Conservation (phyloP, 2,797 vertebrate genomes). For the Cercopithecus hamlyni region DNA sequence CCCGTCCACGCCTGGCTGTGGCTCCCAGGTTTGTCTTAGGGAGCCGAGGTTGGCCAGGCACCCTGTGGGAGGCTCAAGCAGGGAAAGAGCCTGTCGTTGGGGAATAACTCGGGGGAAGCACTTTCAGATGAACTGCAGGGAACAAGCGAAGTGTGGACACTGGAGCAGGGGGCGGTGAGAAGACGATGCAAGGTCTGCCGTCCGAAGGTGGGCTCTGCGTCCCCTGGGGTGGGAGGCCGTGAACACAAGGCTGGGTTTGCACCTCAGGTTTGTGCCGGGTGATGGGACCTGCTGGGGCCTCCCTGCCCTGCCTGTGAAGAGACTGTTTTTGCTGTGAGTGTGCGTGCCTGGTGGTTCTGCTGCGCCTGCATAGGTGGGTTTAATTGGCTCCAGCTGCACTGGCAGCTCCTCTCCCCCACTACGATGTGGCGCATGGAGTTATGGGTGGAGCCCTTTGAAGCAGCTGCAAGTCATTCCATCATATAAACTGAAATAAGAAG, state of each 20-base stretch:
- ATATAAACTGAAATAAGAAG: constrained; percentile 40
- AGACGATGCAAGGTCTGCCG: not conserved
- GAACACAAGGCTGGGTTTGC: fast-evolving
- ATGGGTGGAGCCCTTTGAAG: not conserved
- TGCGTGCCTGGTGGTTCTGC: not conserved
- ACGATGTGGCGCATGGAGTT: not conserved
- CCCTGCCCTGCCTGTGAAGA: not conserved
- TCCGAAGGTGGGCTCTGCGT: not conserved
- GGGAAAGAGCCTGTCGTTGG: not conserved
- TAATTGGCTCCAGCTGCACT: constrained; percentile 49
- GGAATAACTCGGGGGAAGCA: not conserved
- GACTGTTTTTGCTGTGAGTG: not conserved
- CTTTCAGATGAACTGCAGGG: not conserved
- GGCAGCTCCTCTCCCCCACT: not conserved
- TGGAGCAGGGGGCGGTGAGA: not conserved
- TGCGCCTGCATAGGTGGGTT: not conserved
- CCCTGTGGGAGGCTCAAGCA: not conserved
- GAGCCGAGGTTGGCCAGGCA: not conserved
- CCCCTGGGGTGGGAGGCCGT: fast-evolving
- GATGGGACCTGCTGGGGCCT: not conserved
- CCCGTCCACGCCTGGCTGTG: not conserved
- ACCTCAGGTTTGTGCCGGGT: not conserved
- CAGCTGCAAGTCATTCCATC: constrained; percentile 60
- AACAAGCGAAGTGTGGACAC: not conserved
- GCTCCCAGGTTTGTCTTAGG: not conserved